These are phyloP conservation scores for Rhegmatorhina hoffmannsi DNA, from an alignment of 2,113 vertebrate species.

Conservation along the genomic window DNA sequence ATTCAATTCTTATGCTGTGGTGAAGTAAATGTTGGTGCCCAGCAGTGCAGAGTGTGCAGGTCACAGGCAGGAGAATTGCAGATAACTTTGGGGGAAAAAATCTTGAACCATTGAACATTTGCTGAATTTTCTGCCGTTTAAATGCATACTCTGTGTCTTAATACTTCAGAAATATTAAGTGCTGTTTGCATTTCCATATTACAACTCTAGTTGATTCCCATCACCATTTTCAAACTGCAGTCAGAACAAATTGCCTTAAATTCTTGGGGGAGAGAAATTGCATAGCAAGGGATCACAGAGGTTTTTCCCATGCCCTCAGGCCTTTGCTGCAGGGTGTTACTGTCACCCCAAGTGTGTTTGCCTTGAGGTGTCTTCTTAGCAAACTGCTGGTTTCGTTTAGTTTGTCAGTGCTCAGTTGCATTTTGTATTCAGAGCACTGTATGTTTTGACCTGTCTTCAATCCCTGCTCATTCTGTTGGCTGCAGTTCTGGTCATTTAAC, in stretches of 20 bases:
- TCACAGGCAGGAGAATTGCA: background rate
- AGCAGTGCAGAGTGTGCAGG: background rate
- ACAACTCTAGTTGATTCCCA: background rate
- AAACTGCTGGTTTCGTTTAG: background rate
- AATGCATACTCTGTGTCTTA: background rate
- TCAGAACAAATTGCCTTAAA: background rate
- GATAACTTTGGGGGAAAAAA: background rate
- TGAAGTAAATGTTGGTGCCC: background rate
- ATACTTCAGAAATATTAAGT: background rate
- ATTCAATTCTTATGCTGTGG: accelerated
- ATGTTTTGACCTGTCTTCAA: background rate
- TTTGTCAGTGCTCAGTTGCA: background rate
- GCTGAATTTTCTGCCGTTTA: background rate
- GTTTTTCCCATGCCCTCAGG: background rate
- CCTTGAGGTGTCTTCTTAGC: background rate
- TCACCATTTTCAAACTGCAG: background rate
- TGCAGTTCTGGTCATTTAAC: background rate
- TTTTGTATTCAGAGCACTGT: background rate
- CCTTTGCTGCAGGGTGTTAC: background rate
- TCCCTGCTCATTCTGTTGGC: background rate
- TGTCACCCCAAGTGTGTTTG: background rate
- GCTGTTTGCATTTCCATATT: background rate
- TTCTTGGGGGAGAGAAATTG: background rate
- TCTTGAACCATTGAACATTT: background rate
- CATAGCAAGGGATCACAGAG: background rate